These are phyloP conservation scores for Ameiurus melas DNA, from an alignment of 2,113 vertebrate genomes.

Conservation along the genomic window DNA sequence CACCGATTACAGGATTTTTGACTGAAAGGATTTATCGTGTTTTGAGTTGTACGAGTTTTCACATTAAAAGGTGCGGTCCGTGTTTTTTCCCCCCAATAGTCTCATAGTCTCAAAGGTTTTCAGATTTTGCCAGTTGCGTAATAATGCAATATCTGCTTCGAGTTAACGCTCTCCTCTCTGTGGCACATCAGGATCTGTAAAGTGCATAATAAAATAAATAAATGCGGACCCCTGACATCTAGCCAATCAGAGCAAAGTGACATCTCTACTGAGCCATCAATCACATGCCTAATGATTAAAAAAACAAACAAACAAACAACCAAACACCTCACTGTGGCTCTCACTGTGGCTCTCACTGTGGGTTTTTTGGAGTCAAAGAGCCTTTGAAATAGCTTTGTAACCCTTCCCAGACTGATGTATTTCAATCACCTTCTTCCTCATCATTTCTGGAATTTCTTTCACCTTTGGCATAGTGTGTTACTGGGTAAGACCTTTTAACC, in stretches of 20 bases:
- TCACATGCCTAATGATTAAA: background rate
- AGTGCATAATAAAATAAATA: background rate
- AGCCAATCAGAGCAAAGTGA: background rate
- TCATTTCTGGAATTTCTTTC: no score
- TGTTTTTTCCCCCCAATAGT: background rate
- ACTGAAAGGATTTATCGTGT: background rate
- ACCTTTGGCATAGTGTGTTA: no score
- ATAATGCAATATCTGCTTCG: background rate
- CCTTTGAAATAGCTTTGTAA: no score
- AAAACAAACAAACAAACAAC: background rate
- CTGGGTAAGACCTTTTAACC: no score
- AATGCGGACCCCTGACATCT: background rate
- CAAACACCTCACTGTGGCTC: no score
- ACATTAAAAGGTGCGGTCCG: background rate
- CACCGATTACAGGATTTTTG: background rate
- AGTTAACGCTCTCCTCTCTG: background rate
- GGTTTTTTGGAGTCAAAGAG: no score
- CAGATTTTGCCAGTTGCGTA: background rate
- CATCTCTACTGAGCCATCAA: background rate
- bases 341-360: no score
- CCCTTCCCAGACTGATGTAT: no score
- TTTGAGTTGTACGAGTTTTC: background rate
- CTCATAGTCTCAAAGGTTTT: background rate
- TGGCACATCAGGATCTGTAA: background rate
- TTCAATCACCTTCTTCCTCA: no score